These are phyloP conservation scores for Phalacrocorax brasilianus DNA, from an alignment of 2,113 vertebrate genomes.

Conservation along the genomic window DNA sequence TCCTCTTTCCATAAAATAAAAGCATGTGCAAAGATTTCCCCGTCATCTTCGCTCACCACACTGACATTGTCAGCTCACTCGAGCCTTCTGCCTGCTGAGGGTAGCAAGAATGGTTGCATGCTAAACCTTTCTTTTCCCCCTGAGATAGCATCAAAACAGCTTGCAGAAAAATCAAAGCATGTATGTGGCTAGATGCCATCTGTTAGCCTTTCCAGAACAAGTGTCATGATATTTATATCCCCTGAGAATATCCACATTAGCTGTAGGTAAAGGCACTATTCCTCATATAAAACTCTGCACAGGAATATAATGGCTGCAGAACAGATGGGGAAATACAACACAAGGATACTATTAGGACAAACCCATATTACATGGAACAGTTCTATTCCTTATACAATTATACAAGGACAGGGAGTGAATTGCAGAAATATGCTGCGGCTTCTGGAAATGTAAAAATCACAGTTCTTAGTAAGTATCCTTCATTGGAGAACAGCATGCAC, in stretches of 20 bases:
- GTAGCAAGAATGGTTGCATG: neutral
- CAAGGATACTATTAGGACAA: neutral
- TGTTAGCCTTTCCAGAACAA: slow-evolving; percentile 11
- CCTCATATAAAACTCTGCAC: neutral
- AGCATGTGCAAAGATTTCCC: neutral
- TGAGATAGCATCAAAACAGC: neutral
- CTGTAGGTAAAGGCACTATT: neutral
- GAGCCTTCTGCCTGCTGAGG: neutral
- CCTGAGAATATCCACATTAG: neutral
- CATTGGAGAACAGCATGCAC: rapidly evolving
- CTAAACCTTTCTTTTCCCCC: neutral
- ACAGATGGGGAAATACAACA: neutral
- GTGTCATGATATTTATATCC: neutral
- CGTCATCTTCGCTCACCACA: neutral
- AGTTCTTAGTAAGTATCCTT: neutral
- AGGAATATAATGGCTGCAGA: neutral
- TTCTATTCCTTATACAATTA: neutral
- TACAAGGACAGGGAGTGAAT: neutral
- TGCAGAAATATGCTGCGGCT: neutral
- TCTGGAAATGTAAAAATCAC: neutral
- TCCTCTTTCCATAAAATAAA: neutral
- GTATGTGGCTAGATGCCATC: neutral
- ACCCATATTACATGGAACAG: neutral
- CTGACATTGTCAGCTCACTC: neutral
- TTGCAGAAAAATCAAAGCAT: neutral